These are phyloP conservation scores for Pelochelys cantorii DNA, from an alignment of 2,797 vertebrate genomes.

Conservation along the genomic window DNA sequence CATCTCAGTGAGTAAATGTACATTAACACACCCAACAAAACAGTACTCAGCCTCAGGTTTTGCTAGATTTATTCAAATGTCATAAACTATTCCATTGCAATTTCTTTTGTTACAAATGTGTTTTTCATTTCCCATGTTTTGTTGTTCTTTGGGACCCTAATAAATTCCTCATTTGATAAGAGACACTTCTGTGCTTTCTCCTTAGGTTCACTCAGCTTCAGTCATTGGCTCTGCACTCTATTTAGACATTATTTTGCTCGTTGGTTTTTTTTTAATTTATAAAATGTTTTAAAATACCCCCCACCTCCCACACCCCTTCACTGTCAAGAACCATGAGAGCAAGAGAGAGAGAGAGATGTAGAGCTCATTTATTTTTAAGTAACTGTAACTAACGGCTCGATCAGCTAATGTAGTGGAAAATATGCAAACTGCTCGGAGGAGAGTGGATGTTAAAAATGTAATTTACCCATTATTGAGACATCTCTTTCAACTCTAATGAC, in stretches of 20 bases:
- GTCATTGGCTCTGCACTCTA: background rate
- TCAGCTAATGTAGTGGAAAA: slow-evolving; percentile 79
- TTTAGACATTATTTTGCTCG: background rate
- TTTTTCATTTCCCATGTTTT: slow-evolving; percentile 51
- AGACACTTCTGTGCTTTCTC: slow-evolving; percentile 49
- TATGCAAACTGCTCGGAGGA: slow-evolving; percentile 74
- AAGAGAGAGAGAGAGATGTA: slow-evolving; percentile 38
- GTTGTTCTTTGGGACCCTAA: slow-evolving; percentile 40
- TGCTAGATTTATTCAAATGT: slow-evolving; percentile 29
- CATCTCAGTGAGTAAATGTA: slow-evolving; percentile 39
- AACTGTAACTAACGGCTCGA: slow-evolving; percentile 77
- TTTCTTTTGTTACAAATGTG: slow-evolving; percentile 46
- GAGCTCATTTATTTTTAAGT: slow-evolving; percentile 76
- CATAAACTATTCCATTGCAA: background rate
- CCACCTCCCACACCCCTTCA: background rate
- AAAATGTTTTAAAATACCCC: background rate
- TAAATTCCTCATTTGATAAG: slow-evolving; percentile 32
- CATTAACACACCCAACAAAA: slow-evolving; percentile 18
- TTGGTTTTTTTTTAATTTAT: background rate
- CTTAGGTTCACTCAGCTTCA: background rate
- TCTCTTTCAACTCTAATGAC: slow-evolving; percentile 77
- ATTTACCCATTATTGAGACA: slow-evolving; percentile 76
- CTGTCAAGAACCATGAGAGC: slow-evolving; percentile 13
- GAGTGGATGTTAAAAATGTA: slow-evolving; percentile 75
- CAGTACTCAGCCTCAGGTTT: slow-evolving; percentile 42